Base-by-base conservation (phyloP, 2,113 vertebrate genomes). In the Trogon melanurus region DNA sequence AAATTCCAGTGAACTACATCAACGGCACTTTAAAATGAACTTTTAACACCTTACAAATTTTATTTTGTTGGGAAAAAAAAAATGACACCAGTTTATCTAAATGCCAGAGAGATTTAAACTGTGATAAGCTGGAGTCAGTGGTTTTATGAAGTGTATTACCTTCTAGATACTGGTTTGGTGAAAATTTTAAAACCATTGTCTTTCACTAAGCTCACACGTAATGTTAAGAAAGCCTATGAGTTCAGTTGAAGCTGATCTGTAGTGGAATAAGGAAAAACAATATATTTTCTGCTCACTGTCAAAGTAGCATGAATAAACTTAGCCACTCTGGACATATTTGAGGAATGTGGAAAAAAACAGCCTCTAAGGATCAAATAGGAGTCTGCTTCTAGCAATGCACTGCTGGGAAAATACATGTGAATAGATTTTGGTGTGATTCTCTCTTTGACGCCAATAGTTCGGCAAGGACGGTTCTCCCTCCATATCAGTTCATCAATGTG, bases 1-100 rank as follows among this genome's bases (percentile, higher is more conserved):
- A 91, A 87, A 79, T 96, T 97, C 92, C 61, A 76, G 36, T 83
- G 91, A 93, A 91, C 90, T 96, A 74, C 81, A 95, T 91, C 89
- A 96, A 92, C 21, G 84, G 13, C 66, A 89, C 41, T 97, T 97
- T 82, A 93, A 97, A 96, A 90, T 96, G 48, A 97, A 97, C 92
- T 96, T 95, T 95, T 96, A 94, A 85, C 94, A 95, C 60, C 32
- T 92, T 76, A 81, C 48, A 79, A 81, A 94, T 91, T 73, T 78
- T 90, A 20, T 88, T 97, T 93, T 95, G 30, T 67, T 92, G 62
- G 62, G n/a, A n/a, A 36, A 26, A 91, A 96, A 96, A 96, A 97
- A 93, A 86, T 83, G 5, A 89, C 18, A 45, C 32, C 20, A 89
- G 71, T 94, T 97, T 41, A 45, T 95, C 81, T 94, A 48, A 83